These are phyloP conservation scores for Callyntrura guangdongensis DNA, from an alignment of 2,888 invertebrate species.

Conservation along the genomic window DNA sequence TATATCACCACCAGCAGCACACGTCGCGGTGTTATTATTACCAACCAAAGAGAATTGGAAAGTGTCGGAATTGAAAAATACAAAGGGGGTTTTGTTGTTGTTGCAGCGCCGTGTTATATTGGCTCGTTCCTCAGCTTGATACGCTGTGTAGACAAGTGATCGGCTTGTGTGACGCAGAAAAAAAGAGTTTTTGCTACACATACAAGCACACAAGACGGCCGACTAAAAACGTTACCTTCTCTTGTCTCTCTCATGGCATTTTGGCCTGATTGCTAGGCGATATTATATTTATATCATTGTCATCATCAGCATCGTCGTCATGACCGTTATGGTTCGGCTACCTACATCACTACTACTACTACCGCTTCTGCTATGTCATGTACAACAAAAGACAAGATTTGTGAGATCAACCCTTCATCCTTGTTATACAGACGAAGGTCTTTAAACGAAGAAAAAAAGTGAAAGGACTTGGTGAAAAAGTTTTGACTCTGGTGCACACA, in stretches of 20 bases:
- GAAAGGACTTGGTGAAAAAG: constrained; percentile 20
- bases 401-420: background rate
- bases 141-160: no score
- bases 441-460: constrained; percentile 3
- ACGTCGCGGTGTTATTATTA: constrained; percentile 27
- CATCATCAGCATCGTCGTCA: background rate
- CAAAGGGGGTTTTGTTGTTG: no score
- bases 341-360: background rate
- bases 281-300: background rate
- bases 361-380: background rate
- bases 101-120: no score
- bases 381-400: background rate
- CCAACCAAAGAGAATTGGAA: background rate
- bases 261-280: background rate
- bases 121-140: no score
- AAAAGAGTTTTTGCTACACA: background rate
- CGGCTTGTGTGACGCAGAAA: background rate
- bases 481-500: background rate
- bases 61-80: no score
- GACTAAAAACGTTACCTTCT: background rate
- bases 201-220: background rate
- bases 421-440: constrained; percentile 3
- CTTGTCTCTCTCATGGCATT: background rate
- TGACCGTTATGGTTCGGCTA: background rate
- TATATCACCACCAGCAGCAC: constrained; percentile 38